These are phyloP conservation scores for Muscidifurax raptorellus DNA, from an alignment of 1,140 invertebrate species.

Conservation along the genomic window DNA sequence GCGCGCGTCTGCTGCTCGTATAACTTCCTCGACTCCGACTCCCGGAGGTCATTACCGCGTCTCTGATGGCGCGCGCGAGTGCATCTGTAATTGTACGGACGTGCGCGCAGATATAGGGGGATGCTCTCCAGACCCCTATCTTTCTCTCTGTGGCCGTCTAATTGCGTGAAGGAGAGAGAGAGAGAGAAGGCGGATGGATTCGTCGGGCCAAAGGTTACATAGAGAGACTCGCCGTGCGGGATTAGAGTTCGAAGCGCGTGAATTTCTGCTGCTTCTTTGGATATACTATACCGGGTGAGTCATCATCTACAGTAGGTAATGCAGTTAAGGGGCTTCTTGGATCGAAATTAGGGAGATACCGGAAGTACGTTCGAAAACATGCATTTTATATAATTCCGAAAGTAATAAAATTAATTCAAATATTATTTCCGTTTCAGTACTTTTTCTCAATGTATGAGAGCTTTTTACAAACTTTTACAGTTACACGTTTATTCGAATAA, in stretches of 20 bases:
- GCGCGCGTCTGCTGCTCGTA: background rate
- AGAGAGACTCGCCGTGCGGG: too few species aligned
- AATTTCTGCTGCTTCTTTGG: background rate
- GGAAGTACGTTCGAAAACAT: too few species aligned
- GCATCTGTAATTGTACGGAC: slow-evolving; percentile 37
- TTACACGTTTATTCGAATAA: background rate
- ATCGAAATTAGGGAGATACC: too few species aligned
- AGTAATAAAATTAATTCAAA: background rate
- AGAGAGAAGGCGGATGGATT: background rate
- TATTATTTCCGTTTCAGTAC: background rate
- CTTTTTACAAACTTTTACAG: background rate
- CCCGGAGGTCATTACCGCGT: slow-evolving; percentile 15
- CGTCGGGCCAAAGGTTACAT: background rate
- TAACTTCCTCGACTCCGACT: background rate
- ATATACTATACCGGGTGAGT: too few species aligned
- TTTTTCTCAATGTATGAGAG: too few species aligned
- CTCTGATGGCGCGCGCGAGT: background rate
- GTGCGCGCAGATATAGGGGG: background rate
- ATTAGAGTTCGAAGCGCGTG: background rate
- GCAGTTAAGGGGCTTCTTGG: too few species aligned
- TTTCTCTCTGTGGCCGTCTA: background rate
- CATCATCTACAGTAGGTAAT: too few species aligned
- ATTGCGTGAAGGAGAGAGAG: background rate
- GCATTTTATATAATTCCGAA: too few species aligned
- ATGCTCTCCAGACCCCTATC: background rate